Evolutionary conservation across 2,113 vertebrate genomes (phyloP).

Genomic region (Mystacornis crossleyi): DNA sequence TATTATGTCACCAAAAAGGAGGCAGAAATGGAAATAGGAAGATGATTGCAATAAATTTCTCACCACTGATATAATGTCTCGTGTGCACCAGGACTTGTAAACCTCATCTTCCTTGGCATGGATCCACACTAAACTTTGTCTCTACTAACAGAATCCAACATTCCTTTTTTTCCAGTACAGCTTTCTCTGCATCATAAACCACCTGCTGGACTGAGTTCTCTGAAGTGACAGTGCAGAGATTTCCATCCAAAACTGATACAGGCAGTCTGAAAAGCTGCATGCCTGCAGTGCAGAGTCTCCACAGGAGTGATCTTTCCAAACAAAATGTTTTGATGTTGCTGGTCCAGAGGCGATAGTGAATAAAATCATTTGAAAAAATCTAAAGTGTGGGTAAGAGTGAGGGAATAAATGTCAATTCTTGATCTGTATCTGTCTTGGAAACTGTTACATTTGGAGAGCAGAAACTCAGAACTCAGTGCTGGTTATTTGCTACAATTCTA

Average conservation of each 20-base stretch:
- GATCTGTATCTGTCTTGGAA: conserved; percentile 14
- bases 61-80: conserved; percentile 60
- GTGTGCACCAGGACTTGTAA: not conserved
- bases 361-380: not conserved
- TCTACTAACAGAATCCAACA: not conserved
- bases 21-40: conserved; percentile 62
- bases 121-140: conserved; percentile 10
- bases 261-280: not conserved
- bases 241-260: not conserved
- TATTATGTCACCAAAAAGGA: conserved; percentile 62
- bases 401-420: conserved; percentile 23
- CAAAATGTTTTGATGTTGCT: not conserved
- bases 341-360: not conserved
- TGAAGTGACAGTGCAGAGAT: conserved; percentile 5
- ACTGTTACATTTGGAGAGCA: not conserved
- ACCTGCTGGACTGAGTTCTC: conserved; percentile 29
- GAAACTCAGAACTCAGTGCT: not conserved
- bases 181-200: conserved; percentile 25
- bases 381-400: not conserved
- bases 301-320: not conserved
- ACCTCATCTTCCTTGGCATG: conserved; percentile 41
- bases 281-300: not conserved
- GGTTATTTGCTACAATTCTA: not conserved
- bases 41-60: conserved; percentile 63
- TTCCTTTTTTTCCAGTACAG: not conserved